Evolutionary conservation across 1,140 invertebrate genomes (phyloP), one percentile per base, ranked within the genome.

Genomic region (Lepidostoma basale): DNA sequence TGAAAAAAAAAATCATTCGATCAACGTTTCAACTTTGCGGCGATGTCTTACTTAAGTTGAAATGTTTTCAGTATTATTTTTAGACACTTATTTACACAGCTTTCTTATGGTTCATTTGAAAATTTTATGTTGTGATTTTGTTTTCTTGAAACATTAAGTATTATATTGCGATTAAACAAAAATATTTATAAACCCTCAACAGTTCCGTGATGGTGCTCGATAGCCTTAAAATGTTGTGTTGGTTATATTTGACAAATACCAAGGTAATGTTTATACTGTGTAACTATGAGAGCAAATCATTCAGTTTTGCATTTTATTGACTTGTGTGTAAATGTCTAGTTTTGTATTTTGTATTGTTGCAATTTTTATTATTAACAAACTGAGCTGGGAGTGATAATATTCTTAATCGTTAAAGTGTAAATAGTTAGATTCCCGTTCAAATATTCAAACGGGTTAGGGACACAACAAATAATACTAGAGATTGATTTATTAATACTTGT

Each of bases 181-280:
- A n/a, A n/a, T n/a, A n/a, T n/a, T n/a, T n/a, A n/a, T n/a, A n/a
- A n/a, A n/a, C n/a, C n/a, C n/a, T n/a, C n/a, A n/a, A n/a, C n/a
- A n/a, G n/a, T n/a, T n/a, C n/a, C n/a, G n/a, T 49, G n/a, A 49
- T 49, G 45, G 45, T 49, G 45, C 45, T 49, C 45, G n/a, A 49
- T 22, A 49, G 45, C 22, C 45, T n/a, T n/a, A n/a, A 49, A 36
- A 36, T 12, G 14, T 36, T 12, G 9, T 36, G 10, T 36, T 12
- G 5, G 33, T 36, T 12, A 36, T 12, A 36, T 36, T 36, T 36
- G 14, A 6, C 33, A 36, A 36, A 36, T 12, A 36, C 33, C 10
- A 47, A 22, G 44, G 20, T 47, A 22, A 47, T 47, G n/a, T 54
- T 8, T 49, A n/a, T n/a, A n/a, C n/a, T 28, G 20, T 28, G 49